Evolutionary conservation across 2,797 vertebrate genomes (phyloP), one percentile per base, ranked within the genome.

Genomic region (Melanotaenia maccullochi): DNA sequence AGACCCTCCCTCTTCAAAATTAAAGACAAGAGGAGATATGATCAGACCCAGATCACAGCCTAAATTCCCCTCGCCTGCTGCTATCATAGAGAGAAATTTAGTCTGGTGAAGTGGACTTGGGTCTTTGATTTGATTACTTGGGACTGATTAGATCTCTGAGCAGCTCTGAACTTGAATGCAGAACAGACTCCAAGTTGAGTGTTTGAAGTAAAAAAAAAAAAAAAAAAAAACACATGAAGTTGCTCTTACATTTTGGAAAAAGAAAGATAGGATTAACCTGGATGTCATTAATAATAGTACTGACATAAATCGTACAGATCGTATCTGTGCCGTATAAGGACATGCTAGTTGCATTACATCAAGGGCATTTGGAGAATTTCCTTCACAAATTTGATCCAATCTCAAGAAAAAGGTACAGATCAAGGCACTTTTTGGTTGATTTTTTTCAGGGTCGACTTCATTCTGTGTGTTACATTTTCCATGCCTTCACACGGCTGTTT

Each of bases 41-140:
- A 88, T 90, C 87, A 16, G 71, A 65, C 52, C 32, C 73, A 80
- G 79, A 82, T 77, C 83, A 63, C 85, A 88, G 81, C 76, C 87
- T 42, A 76, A 71, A 86, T 86, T 79, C 79, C 65, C 67, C 62
- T 3, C 58, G 75, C 68, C 63, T 33, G 62, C 71, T 42, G 55
- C 55, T 76, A 76, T 82, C 83, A 67, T 63, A 76, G 60, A 65
- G 33, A 68, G 59, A 68, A 78, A 83, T 86, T 81, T 79, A 71
- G 66, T 55, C 66, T 14, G 4, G 57, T 73, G 68, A 78, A 79
- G 65, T 75, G 78, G 84, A 73, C 60, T 44, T 1, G 51, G 44
- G 25, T 71, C 65, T 85, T 69, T 82, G 82, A 88, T 86, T 86
- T 78, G 87, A 85, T 78, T 49, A 82, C 74, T 71, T n/a, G 32